These are phyloP conservation scores for Ennomos erosarius DNA, from an alignment of 2,888 invertebrate genomes.

Conservation along the genomic window DNA sequence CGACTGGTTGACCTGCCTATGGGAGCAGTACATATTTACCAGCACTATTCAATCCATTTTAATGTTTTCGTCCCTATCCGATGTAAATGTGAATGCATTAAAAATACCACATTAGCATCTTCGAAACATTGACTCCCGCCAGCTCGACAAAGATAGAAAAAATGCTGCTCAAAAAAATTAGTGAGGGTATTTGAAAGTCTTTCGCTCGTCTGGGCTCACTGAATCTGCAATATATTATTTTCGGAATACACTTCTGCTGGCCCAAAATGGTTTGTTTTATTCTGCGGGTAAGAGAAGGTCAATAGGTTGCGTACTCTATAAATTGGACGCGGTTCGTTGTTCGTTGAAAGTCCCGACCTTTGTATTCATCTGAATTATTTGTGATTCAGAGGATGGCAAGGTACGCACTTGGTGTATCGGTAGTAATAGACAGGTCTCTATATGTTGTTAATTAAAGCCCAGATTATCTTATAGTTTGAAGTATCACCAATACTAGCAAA, in stretches of 20 bases:
- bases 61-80: too few relatives aligned
- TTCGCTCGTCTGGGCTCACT: conserved; percentile 36
- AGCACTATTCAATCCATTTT: too few relatives aligned
- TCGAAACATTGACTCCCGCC: background rate
- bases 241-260: conserved; percentile 24
- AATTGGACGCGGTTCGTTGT: conserved; percentile 10
- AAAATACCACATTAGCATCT: too few relatives aligned
- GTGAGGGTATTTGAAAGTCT: conserved; percentile 49
- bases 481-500: background rate
- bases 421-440: too few relatives aligned
- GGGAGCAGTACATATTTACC: too few relatives aligned
- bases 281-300: conserved; percentile 19
- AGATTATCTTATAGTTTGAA: too few relatives aligned
- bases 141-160: conserved; percentile 5
- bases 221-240: conserved; percentile 34
- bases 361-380: background rate
- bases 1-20: too few relatives aligned
- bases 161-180: conserved; percentile 19
- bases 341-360: conserved; percentile 14
- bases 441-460: too few relatives aligned
- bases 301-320: conserved; percentile 13
- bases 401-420: too few relatives aligned
- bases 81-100: too few relatives aligned
- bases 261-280: conserved; percentile 23
- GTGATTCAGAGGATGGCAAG: too few relatives aligned